phyloP scores from a whole-genome alignment of 2,113 vertebrate species.

The Sarotherodon lohbergeri region DNA sequence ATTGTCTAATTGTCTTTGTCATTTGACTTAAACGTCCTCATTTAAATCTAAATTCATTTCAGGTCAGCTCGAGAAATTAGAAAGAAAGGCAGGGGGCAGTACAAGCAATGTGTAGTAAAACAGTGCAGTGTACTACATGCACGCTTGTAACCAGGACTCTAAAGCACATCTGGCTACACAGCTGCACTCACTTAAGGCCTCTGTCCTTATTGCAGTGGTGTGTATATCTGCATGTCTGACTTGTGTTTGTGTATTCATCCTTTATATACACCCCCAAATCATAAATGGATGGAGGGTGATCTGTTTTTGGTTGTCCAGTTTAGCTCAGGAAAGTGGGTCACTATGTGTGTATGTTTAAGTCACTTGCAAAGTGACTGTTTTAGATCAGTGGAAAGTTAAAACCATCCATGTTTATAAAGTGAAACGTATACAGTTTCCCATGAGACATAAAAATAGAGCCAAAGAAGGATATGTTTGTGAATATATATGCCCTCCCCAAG shows the following conservation, averaged over 20 bases:
- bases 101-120: background rate
- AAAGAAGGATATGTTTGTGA: conserved; percentile 41
- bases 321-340: conserved; percentile 56
- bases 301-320: conserved; percentile 48
- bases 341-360: conserved; percentile 6
- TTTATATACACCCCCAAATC: conserved; percentile 18
- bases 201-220: conserved; percentile 5
- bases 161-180: conserved; percentile 60
- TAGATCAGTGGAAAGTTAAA: conserved; percentile 46
- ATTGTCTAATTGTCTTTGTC: background rate
- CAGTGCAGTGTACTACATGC: background rate
- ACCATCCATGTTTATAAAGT: conserved; percentile 42
- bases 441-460: conserved; percentile 15
- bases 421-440: conserved; percentile 36
- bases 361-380: conserved; percentile 38
- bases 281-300: conserved; percentile 40
- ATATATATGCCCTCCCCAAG: background rate
- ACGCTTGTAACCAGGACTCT: conserved; percentile 34
- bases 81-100: background rate
- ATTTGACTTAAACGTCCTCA: background rate
- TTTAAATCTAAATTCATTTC: background rate
- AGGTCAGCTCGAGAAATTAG: background rate
- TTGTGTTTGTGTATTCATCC: conserved; percentile 19
- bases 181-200: conserved; percentile 46
- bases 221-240: conserved; percentile 8